Conservation (phyloP, 1,140 invertebrate genomes). For the Theocolax elegans region DNA sequence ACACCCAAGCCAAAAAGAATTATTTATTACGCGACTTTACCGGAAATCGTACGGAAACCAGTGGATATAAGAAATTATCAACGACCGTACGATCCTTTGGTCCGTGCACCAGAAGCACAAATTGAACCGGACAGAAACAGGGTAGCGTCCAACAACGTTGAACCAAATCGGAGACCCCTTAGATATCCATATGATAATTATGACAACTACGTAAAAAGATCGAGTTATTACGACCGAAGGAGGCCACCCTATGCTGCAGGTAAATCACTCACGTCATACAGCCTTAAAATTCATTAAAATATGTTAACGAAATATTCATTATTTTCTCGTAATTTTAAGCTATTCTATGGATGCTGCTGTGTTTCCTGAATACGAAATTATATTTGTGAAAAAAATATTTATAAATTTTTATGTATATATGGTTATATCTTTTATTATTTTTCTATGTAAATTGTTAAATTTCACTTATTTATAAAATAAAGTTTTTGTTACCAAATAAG, state of each 20-base stretch:
- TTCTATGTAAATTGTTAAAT: too few relatives aligned
- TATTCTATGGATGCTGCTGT: constrained; percentile 21
- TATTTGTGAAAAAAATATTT: constrained; percentile 15
- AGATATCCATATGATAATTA: constrained; percentile 44
- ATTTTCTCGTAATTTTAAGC: constrained; percentile 31
- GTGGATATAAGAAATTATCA: constrained; percentile 56
- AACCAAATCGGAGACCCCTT: constrained; percentile 29
- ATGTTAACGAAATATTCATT: background rate
- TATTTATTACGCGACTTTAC: constrained; percentile 67
- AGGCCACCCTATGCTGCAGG: constrained; percentile 27
- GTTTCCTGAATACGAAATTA: constrained; percentile 18
- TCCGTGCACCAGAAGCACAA: constrained; percentile 14
- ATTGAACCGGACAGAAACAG: constrained; percentile 12
- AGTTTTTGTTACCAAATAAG: too few relatives aligned
- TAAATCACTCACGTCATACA: background rate
- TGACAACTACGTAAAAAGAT: constrained; percentile 46
- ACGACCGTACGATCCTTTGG: constrained; percentile 47
- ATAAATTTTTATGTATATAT: too few relatives aligned
- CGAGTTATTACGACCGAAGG: constrained; percentile 48
- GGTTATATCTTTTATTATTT: too few relatives aligned
- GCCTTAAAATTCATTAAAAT: background rate
- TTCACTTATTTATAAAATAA: too few relatives aligned
- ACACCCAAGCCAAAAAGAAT: constrained; percentile 62
- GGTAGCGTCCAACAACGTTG: background rate
- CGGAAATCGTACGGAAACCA: constrained; percentile 64